phyloP scores from a whole-genome alignment of 2,113 vertebrate species.

The Vulpes vulpes region DNA sequence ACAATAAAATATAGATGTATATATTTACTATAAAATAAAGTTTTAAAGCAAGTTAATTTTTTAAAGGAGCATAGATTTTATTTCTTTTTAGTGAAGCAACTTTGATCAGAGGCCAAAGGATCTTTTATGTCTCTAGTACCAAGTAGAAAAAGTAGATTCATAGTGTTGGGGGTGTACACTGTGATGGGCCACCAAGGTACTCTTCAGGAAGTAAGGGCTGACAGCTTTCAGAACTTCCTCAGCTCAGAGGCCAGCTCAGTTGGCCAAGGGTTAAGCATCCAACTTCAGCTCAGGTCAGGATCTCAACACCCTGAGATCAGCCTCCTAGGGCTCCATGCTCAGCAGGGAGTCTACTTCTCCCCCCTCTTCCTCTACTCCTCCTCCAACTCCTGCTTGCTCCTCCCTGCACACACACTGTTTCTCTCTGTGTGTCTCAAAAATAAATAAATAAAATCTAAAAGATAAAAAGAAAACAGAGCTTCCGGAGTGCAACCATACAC shows the following conservation, averaged over 20 bases:
- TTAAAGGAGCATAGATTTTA: neutral
- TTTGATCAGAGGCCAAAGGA: neutral
- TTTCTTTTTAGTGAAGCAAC: neutral
- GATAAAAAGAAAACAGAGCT: too few species aligned
- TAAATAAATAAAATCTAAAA: neutral
- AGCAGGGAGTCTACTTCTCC: neutral
- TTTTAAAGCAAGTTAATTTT: neutral
- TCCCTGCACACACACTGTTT: too few species aligned
- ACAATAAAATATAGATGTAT: neutral
- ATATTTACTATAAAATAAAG: neutral
- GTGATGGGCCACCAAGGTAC: neutral
- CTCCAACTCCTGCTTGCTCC: neutral
- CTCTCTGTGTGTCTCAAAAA: neutral
- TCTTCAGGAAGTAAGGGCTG: neutral
- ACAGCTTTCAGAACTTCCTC: neutral
- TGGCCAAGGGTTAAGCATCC: neutral
- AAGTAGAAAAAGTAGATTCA: neutral
- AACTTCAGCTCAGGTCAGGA: neutral
- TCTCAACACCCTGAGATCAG: neutral
- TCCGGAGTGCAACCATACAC: neutral
- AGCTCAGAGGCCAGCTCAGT: neutral
- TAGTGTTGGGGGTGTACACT: fast-evolving
- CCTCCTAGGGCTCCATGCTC: neutral
- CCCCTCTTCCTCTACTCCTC: neutral
- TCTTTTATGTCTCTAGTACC: neutral